These are phyloP conservation scores for Drosophila borealis DNA, from an alignment of 2,888 invertebrate genomes.

Conservation along the genomic window DNA sequence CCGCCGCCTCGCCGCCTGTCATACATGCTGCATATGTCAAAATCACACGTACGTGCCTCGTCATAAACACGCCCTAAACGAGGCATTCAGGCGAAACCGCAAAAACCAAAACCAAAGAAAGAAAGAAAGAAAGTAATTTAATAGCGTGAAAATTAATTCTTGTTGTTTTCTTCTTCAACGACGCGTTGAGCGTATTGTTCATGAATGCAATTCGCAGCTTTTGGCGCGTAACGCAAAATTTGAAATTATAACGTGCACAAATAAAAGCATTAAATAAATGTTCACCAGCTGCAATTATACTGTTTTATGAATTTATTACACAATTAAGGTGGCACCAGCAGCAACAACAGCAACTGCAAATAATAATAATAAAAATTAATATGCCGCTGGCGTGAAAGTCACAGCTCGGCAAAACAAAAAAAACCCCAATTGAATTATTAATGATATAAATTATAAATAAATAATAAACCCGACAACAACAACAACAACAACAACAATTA, in stretches of 20 bases:
- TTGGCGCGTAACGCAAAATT: constrained; percentile 51
- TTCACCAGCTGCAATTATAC: constrained; percentile 71
- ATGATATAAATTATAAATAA: constrained; percentile 56
- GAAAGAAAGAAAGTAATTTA: constrained; percentile 50
- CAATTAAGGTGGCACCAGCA: constrained; percentile 61
- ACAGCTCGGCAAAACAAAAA: constrained; percentile 41
- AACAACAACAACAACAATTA: constrained; percentile 8
- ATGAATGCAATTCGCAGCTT: constrained; percentile 38
- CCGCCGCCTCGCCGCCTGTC: too few species aligned
- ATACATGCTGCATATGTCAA: constrained; percentile 17
- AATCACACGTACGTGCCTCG: constrained; percentile 74
- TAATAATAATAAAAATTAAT: constrained; percentile 51
- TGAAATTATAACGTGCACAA: constrained; percentile 33
- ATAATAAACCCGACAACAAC: constrained; percentile 12
- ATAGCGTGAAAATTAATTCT: constrained; percentile 56
- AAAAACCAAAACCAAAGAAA: constrained; percentile 44
- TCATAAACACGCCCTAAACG: constrained; percentile 75
- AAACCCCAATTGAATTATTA: constrained; percentile 63
- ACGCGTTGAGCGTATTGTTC: constrained; percentile 24
- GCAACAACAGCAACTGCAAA: constrained; percentile 20
- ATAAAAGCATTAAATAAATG: constrained; percentile 47
- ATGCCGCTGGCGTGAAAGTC: constrained; percentile 74
- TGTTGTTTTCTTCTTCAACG: constrained; percentile 34
- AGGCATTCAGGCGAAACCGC: constrained; percentile 70
- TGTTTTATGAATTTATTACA: constrained; percentile 76